A percentile compares a stretch with the other conserved stretches of the same genome.
Conservation (phyloP, 2,888 invertebrate genomes). For the Dryobotodes eremita region DNA sequence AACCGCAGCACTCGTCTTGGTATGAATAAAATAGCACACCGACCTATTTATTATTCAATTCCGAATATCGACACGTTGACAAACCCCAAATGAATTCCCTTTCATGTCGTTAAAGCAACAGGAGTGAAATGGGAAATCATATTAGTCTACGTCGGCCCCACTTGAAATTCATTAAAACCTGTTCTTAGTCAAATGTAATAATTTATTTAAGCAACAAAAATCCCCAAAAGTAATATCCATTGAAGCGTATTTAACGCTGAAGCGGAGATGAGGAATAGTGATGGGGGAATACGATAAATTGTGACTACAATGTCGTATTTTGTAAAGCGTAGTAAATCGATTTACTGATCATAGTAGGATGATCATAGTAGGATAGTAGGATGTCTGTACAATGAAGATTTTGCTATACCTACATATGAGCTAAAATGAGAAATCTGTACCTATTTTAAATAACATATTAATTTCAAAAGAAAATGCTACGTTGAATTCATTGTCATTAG, state of each 20-base stretch:
- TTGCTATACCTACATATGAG: neutral
- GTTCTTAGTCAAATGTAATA: conserved; percentile 88
- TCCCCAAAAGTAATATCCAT: conserved; percentile 89
- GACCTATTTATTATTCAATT: conserved; percentile 69
- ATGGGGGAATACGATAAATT: conserved; percentile 51
- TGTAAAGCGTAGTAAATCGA: neutral
- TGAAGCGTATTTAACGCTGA: conserved; percentile 86
- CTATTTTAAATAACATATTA: neutral
- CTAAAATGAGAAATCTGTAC: neutral
- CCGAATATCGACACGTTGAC: conserved; percentile 74
- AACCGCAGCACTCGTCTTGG: conserved; percentile 18
- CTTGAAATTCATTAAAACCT: conserved; percentile 89
- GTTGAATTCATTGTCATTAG: neutral
- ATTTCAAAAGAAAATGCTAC: neutral
- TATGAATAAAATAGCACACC: conserved; percentile 61
- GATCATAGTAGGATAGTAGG: neutral
- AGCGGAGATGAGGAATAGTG: conserved; percentile 75
- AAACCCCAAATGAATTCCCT: conserved; percentile 82
- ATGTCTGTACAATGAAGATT: neutral
- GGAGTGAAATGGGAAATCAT: conserved; percentile 79
- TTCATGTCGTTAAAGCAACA: conserved; percentile 82
- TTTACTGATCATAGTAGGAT: neutral
- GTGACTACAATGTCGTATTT: neutral
- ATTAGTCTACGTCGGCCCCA: conserved; percentile 76
- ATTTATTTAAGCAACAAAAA: conserved; percentile 90